Conservation (phyloP, 1,140 invertebrate species). For the Drosophila busckii region DNA sequence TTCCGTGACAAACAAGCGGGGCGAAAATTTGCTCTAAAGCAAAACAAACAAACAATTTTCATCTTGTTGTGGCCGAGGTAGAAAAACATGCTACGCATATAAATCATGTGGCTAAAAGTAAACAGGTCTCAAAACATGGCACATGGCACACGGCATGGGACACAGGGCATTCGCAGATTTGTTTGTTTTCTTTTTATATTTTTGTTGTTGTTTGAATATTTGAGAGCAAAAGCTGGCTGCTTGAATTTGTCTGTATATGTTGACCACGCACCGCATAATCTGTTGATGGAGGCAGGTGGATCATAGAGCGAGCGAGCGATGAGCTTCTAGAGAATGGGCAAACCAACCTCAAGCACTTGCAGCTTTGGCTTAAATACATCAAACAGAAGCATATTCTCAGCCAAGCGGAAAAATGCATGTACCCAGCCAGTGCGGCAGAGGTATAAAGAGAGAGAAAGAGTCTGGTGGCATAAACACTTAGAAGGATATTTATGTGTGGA, state of each 20-base stretch:
- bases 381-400: constrained; percentile 71
- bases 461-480: neutral
- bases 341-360: constrained; percentile 35
- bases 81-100: constrained; percentile 34
- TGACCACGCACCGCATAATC: constrained; percentile 40
- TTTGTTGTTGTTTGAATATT: too few species aligned
- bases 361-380: constrained; percentile 61
- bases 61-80: constrained; percentile 20
- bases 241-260: constrained; percentile 32
- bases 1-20: constrained; percentile 51
- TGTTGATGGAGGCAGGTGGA: constrained; percentile 28
- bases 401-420: constrained; percentile 64
- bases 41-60: constrained; percentile 42
- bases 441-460: neutral
- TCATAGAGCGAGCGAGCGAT: neutral
- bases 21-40: constrained; percentile 17
- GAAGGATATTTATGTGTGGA: constrained; percentile 18
- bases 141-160: neutral
- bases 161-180: constrained; percentile 3
- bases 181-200: too few species aligned
- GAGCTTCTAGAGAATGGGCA: neutral
- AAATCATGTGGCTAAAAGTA: constrained; percentile 41
- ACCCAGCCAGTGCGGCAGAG: constrained; percentile 17
- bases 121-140: constrained; percentile 36
- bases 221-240: constrained; percentile 28